Conservation (phyloP, 2,797 vertebrate species). For the Gallinago nigripennis region DNA sequence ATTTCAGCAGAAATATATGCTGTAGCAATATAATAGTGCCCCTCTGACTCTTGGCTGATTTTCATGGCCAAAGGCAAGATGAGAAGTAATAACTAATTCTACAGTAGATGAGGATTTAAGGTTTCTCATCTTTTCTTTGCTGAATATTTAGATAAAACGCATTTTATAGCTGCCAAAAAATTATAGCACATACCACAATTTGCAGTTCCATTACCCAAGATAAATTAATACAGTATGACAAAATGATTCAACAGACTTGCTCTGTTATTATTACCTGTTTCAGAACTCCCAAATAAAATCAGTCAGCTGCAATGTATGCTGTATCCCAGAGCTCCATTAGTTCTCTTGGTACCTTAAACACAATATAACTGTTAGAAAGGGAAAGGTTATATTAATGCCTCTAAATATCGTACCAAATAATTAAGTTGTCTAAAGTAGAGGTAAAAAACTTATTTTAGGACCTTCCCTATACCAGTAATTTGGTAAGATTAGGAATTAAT, state of each 20-base stretch:
- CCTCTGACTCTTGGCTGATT: not conserved
- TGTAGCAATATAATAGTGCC: not conserved
- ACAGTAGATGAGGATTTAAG: slow-evolving; percentile 43
- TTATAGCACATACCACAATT: slow-evolving; percentile 33
- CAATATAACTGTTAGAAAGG: not conserved
- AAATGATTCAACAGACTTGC: slow-evolving; percentile 50
- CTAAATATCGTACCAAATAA: not conserved
- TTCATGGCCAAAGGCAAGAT: slow-evolving; percentile 33
- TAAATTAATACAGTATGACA: slow-evolving; percentile 64
- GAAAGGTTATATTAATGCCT: not conserved
- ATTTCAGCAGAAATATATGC: not conserved
- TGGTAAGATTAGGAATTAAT: not conserved
- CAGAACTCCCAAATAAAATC: slow-evolving; percentile 62
- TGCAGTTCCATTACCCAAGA: slow-evolving; percentile 61
- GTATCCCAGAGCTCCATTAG: not conserved
- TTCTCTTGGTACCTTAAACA: not conserved
- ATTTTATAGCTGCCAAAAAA: slow-evolving; percentile 46
- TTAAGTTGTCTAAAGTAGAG: slow-evolving; percentile 6
- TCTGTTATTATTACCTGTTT: slow-evolving; percentile 54
- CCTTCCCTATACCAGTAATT: not conserved
- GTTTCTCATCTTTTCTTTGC: slow-evolving; percentile 42
- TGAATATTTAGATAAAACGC: slow-evolving; percentile 52
- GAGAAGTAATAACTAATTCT: slow-evolving; percentile 29
- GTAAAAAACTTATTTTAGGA: not conserved
- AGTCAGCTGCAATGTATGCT: slow-evolving; percentile 11